These are phyloP conservation scores for Exephanes ischioxanthus DNA, from an alignment of 2,888 invertebrate species.

Conservation along the genomic window DNA sequence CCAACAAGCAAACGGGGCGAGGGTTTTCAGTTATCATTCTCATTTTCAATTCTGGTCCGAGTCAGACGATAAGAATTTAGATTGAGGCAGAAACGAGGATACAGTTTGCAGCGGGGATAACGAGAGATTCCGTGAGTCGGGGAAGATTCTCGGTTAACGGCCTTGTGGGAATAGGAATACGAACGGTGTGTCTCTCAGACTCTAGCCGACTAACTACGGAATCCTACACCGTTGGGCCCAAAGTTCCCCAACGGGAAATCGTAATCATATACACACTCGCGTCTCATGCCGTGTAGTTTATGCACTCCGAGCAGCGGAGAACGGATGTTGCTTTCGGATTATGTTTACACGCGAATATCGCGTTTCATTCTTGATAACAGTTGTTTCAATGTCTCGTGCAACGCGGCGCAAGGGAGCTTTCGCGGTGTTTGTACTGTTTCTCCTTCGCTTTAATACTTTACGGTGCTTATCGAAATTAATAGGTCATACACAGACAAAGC, in stretches of 20 bases:
- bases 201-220: background rate
- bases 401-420: background rate
- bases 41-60: slow-evolving; percentile 42
- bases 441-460: background rate
- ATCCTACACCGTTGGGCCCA: slow-evolving; percentile 22
- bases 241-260: slow-evolving; percentile 49
- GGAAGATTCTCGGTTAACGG: slow-evolving; percentile 39
- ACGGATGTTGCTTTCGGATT: slow-evolving; percentile 3
- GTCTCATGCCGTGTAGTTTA: background rate
- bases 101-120: slow-evolving; percentile 43
- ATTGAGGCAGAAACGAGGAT: slow-evolving; percentile 50
- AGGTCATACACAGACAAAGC: background rate
- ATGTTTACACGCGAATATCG: slow-evolving; percentile 5
- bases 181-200: slow-evolving; percentile 13
- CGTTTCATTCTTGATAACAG: background rate
- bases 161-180: slow-evolving; percentile 45
- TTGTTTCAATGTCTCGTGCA: background rate
- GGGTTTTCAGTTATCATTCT: slow-evolving; percentile 24
- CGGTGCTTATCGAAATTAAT: background rate
- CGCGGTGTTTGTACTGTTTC: background rate
- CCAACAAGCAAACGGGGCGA: background rate
- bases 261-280: slow-evolving; percentile 13
- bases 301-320: background rate
- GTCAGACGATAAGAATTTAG: slow-evolving; percentile 47
- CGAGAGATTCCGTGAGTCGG: slow-evolving; percentile 48